Percentiles rank a stretch among this genome's conserved stretches.
phyloP scores from a whole-genome alignment of 2,113 vertebrate species.

The Falco punctatus region DNA sequence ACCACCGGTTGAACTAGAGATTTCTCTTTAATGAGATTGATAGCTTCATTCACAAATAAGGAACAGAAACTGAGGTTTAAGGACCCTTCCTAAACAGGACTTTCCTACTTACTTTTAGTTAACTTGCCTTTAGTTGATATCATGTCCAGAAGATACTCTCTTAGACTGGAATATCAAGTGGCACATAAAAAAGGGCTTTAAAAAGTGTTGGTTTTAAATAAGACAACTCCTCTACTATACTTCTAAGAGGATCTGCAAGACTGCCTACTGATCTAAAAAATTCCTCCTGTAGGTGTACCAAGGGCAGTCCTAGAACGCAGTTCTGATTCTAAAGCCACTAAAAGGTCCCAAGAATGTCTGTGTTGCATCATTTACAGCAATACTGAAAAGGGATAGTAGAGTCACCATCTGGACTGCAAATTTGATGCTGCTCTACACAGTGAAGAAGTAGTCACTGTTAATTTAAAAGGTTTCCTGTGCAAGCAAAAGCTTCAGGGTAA shows the following conservation, averaged over 20 bases:
- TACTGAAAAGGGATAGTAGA: background rate
- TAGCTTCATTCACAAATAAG: background rate
- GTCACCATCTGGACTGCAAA: background rate
- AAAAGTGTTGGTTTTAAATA: background rate
- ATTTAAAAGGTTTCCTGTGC: background rate
- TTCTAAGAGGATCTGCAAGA: background rate
- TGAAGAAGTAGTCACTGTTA: background rate
- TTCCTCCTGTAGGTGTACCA: background rate
- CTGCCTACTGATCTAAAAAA: background rate
- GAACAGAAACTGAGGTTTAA: background rate
- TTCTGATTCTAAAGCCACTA: background rate
- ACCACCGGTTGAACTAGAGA: background rate
- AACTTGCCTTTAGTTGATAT: background rate
- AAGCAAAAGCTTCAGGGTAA: background rate
- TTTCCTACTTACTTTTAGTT: background rate
- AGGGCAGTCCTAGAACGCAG: background rate
- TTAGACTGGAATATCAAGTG: background rate
- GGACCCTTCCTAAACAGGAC: background rate
- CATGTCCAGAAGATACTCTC: background rate
- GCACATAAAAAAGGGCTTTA: background rate
- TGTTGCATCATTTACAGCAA: background rate
- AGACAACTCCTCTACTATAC: background rate
- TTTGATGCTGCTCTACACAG: background rate
- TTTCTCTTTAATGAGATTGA: background rate
- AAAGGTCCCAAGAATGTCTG: background rate